These are phyloP conservation scores for Zaprionus ornatus DNA, from an alignment of 1,140 invertebrate genomes.

Conservation along the genomic window DNA sequence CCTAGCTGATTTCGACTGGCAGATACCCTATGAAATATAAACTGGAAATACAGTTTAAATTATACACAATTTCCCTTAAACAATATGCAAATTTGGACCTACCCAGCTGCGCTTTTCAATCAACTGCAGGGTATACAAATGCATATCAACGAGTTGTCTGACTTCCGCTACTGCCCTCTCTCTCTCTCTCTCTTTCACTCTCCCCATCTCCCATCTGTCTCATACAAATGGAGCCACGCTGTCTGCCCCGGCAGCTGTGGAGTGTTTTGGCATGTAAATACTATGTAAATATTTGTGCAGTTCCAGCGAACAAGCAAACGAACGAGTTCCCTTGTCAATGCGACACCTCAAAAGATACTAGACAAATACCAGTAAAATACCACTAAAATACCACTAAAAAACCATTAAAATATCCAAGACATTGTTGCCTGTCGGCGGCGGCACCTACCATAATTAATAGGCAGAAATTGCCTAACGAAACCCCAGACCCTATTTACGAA, in stretches of 20 bases:
- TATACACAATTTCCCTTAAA: neutral
- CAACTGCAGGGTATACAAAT: constrained; percentile 27
- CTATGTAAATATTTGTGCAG: constrained; percentile 63
- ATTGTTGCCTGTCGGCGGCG: neutral
- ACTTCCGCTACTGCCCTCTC: neutral
- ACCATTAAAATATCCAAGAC: neutral
- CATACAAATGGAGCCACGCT: constrained; percentile 39
- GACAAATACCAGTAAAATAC: constrained; percentile 10
- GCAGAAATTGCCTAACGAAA: constrained; percentile 37
- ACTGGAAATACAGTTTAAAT: neutral
- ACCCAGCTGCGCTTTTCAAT: neutral
- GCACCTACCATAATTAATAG: constrained; percentile 54
- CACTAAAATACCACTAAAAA: neutral
- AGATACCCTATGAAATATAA: constrained; percentile 2
- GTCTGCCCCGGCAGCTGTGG: constrained; percentile 54
- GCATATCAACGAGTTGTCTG: constrained; percentile 42
- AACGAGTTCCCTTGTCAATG: constrained; percentile 7
- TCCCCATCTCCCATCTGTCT: too few species aligned
- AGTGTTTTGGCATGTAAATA: constrained; percentile 62
- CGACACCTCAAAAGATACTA: constrained; percentile 12
- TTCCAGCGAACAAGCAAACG: constrained; percentile 32
- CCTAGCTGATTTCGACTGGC: neutral
- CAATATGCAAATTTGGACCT: neutral
- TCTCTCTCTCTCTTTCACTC: neutral
- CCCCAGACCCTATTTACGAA: constrained; percentile 4